These are phyloP conservation scores for Neogale vison DNA, from an alignment of 2,113 vertebrate species.

Conservation along the genomic window DNA sequence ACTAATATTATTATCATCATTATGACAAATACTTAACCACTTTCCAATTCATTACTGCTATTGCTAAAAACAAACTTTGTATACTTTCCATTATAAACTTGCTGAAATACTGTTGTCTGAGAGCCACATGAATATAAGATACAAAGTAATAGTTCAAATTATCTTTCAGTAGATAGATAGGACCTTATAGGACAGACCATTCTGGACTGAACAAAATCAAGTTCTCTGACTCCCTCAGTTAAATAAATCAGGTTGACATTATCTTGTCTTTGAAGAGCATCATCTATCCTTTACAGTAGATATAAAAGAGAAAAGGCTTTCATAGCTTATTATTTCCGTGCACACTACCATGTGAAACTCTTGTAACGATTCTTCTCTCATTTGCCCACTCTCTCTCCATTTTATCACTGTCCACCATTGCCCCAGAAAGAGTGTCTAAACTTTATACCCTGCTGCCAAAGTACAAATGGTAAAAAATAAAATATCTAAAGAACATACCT, in stretches of 20 bases:
- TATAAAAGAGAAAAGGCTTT: not conserved
- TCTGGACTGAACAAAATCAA: not conserved
- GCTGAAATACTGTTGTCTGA: not conserved
- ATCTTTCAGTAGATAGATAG: not conserved
- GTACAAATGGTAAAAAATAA: not conserved
- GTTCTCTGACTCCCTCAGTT: not conserved
- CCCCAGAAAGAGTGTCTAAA: not conserved
- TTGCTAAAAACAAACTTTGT: not conserved
- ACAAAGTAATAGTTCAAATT: conserved; percentile 5
- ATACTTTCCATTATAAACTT: not conserved
- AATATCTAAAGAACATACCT: not conserved
- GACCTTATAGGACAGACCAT: not conserved
- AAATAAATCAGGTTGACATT: not conserved
- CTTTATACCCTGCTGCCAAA: not conserved
- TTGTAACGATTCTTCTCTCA: not conserved
- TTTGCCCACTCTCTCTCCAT: not conserved
- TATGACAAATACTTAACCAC: not conserved
- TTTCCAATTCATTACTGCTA: not conserved
- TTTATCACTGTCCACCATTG: not conserved
- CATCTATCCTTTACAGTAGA: not conserved
- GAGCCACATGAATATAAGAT: not conserved
- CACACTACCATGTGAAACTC: not conserved
- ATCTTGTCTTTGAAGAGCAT: not conserved
- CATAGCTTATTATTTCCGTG: not conserved
- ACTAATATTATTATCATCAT: not conserved